Evolutionary conservation across 2,113 vertebrate genomes (phyloP).

Genomic region (Serinus canaria): DNA sequence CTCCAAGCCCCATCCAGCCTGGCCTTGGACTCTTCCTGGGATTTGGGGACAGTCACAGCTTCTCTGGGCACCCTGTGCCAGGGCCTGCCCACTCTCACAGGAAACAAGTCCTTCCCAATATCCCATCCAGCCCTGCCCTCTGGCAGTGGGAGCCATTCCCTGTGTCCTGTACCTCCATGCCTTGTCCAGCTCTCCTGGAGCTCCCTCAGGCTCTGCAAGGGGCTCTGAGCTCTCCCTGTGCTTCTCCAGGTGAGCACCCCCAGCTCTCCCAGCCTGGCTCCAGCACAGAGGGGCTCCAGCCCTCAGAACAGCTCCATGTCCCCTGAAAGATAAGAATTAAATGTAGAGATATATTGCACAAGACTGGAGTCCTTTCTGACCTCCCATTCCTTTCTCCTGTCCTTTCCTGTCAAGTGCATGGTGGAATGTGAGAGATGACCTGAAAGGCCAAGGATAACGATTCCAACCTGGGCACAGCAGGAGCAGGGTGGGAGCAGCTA

Average conservation of each 20-base stretch:
- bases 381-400: not conserved
- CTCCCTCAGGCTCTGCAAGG: not conserved
- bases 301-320: not conserved
- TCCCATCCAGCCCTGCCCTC: not conserved
- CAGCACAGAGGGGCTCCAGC: not conserved
- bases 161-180: not conserved
- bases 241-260: not conserved
- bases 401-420: not conserved
- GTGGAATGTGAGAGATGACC: not conserved
- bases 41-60: not conserved
- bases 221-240: not conserved
- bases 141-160: not conserved
- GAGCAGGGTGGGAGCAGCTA: not conserved
- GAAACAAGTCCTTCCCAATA: not conserved
- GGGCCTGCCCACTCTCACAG: accelerated
- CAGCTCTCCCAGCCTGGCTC: not conserved
- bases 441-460: not conserved
- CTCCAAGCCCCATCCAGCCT: not conserved
- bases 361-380: not conserved
- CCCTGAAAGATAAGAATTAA: not conserved
- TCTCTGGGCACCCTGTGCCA: not conserved
- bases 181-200: not conserved
- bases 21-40: not conserved
- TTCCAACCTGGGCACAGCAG: not conserved
- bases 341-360: not conserved